Percentiles rank a stretch among this genome's conserved stretches.
phyloP scores from a whole-genome alignment of 2,888 invertebrate genomes.

The Agriotes lineatus region DNA sequence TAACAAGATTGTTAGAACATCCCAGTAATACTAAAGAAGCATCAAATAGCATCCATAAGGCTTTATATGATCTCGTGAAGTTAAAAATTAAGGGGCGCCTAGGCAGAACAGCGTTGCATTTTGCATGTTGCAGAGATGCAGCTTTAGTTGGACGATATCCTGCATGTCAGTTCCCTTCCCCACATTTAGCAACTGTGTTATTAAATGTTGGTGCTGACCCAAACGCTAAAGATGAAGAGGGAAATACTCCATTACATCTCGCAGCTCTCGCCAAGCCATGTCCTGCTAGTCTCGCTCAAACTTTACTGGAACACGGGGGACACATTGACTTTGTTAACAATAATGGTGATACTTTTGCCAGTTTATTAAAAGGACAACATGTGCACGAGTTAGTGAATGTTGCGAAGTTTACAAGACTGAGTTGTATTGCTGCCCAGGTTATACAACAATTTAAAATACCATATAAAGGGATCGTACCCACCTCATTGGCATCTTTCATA shows the following conservation, averaged over 20 bases:
- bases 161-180: conserved; percentile 78
- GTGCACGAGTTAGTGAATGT: conserved; percentile 80
- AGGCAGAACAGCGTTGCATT: conserved; percentile 81
- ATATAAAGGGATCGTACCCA: conserved; percentile 79
- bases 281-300: conserved; percentile 77
- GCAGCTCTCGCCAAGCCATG: conserved; percentile 82
- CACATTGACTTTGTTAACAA: conserved; percentile 87
- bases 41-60: conserved; percentile 75
- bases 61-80: conserved; percentile 83
- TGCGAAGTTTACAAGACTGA: conserved; percentile 82
- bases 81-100: conserved; percentile 73
- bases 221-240: conserved; percentile 82
- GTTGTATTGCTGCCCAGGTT: conserved; percentile 88
- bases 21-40: conserved; percentile 56
- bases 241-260: conserved; percentile 90
- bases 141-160: conserved; percentile 77
- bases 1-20: conserved; percentile 75
- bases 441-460: conserved; percentile 79
- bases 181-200: conserved; percentile 77
- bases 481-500: conserved; percentile 82
- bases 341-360: conserved; percentile 81
- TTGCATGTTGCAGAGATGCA: conserved; percentile 86
- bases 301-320: conserved; percentile 83
- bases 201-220: conserved; percentile 87
- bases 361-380: conserved; percentile 74